A percentile compares a stretch with the other conserved stretches of the same genome.
phyloP scores from a whole-genome alignment of 2,888 invertebrate species.

The Myopa testacea region DNA sequence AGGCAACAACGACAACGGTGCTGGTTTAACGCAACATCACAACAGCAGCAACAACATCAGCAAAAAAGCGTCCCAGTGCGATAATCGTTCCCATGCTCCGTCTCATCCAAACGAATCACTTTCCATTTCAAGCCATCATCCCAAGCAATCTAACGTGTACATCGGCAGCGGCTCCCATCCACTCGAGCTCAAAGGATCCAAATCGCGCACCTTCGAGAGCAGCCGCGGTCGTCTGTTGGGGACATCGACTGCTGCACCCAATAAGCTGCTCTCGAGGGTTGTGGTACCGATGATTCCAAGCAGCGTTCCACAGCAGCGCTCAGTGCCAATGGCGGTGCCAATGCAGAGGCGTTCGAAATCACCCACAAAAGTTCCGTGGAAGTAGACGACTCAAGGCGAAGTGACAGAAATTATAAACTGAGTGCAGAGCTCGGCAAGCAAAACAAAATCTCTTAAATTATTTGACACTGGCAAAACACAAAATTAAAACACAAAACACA shows the following conservation, averaged over 20 bases:
- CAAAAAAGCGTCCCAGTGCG: too few species aligned
- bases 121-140: neutral
- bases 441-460: too few species aligned
- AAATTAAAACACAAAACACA: too few species aligned
- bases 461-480: too few species aligned
- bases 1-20: neutral
- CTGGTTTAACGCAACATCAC: neutral
- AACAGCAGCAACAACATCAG: neutral
- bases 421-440: too few species aligned
- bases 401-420: neutral
- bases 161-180: constrained; percentile 49
- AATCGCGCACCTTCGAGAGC: neutral
- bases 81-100: neutral
- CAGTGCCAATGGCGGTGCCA: constrained; percentile 41
- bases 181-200: too few species aligned
- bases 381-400: constrained; percentile 52
- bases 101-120: neutral
- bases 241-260: neutral
- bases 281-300: too few species aligned
- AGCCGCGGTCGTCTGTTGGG: neutral
- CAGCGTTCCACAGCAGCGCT: constrained; percentile 34
- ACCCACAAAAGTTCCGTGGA: constrained; percentile 66
- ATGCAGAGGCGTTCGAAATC: constrained; percentile 64
- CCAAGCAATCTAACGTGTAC: constrained; percentile 44
- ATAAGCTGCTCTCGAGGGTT: neutral